phyloP scores from a whole-genome alignment of 2,888 invertebrate genomes.

The Ormyrus labotus region DNA sequence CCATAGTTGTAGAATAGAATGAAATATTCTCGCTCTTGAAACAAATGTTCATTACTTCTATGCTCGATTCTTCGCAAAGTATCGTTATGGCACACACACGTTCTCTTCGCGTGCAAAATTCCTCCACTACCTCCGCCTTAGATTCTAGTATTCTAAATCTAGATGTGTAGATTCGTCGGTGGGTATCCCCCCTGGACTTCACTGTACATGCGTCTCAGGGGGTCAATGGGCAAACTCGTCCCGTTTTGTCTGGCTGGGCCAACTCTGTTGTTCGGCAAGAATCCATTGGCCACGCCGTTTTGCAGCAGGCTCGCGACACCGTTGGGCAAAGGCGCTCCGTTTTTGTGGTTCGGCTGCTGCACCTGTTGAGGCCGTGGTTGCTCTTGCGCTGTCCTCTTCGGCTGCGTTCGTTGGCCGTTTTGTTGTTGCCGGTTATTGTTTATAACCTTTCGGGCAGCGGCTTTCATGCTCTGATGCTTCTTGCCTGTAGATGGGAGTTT shows the following conservation, averaged over 20 bases:
- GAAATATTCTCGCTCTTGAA: no score
- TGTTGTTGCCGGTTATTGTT: slow-evolving; percentile 2
- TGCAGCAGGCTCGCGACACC: slow-evolving; percentile 66
- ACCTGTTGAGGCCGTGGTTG: background rate
- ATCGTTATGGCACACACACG: no score
- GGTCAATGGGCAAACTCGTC: slow-evolving; percentile 16
- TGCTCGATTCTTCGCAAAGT: no score
- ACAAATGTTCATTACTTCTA: no score
- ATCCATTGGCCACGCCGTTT: slow-evolving; percentile 69
- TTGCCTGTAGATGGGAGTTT: slow-evolving; percentile 30
- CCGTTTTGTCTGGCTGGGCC: slow-evolving; percentile 60
- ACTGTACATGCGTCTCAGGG: slow-evolving; percentile 45
- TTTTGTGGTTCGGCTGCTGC: slow-evolving; percentile 2
- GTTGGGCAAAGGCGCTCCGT: slow-evolving; percentile 25
- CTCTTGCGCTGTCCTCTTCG: background rate
- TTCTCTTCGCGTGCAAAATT: no score
- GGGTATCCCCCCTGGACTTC: slow-evolving; percentile 31
- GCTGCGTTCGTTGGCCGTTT: slow-evolving; percentile 42
- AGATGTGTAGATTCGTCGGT: slow-evolving; percentile 52
- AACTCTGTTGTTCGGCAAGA: slow-evolving; percentile 61
- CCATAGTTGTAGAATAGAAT: no score
- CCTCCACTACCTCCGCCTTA: no score
- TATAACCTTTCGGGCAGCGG: background rate
- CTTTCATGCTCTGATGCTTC: slow-evolving; percentile 12
- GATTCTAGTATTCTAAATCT: background rate